Conservation (phyloP, 2,113 vertebrate genomes). For the Lampris incognitus region DNA sequence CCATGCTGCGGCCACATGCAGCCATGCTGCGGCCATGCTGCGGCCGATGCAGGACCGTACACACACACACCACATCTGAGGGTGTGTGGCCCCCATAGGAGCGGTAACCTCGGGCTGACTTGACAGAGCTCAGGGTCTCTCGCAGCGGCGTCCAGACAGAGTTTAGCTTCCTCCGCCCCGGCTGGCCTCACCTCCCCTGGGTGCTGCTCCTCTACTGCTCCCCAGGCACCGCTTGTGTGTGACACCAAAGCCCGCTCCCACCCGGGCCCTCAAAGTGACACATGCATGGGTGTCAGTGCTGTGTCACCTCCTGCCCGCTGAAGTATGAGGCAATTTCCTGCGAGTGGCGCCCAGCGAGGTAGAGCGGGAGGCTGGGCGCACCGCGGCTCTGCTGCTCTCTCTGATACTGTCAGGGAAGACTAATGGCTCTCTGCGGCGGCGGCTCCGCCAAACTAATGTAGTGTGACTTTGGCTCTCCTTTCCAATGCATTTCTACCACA, state of each 20-base stretch:
- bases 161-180: slow-evolving; percentile 68
- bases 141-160: slow-evolving; percentile 36
- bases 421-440: slow-evolving; percentile 78
- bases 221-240: slow-evolving; percentile 75
- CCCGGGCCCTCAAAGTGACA: slow-evolving; percentile 81
- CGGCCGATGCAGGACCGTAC: too few relatives aligned
- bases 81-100: neutral
- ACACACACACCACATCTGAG: neutral
- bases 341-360: slow-evolving; percentile 70
- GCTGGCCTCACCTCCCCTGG: slow-evolving; percentile 78
- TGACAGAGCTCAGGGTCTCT: slow-evolving; percentile 43
- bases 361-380: slow-evolving; percentile 56
- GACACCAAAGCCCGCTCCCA: slow-evolving; percentile 79
- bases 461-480: slow-evolving; percentile 79
- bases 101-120: slow-evolving; percentile 66
- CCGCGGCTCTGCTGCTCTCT: slow-evolving; percentile 73
- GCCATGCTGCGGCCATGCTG: too few relatives aligned
- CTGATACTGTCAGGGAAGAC: slow-evolving; percentile 81
- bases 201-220: slow-evolving; percentile 72
- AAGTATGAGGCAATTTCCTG: slow-evolving; percentile 86
- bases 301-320: slow-evolving; percentile 84
- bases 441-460: slow-evolving; percentile 81
- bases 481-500: slow-evolving; percentile 72
- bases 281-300: slow-evolving; percentile 77
- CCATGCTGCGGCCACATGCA: too few relatives aligned